phyloP scores from a whole-genome alignment of 2,888 invertebrate genomes.

The Hymenopus coronatus region DNA sequence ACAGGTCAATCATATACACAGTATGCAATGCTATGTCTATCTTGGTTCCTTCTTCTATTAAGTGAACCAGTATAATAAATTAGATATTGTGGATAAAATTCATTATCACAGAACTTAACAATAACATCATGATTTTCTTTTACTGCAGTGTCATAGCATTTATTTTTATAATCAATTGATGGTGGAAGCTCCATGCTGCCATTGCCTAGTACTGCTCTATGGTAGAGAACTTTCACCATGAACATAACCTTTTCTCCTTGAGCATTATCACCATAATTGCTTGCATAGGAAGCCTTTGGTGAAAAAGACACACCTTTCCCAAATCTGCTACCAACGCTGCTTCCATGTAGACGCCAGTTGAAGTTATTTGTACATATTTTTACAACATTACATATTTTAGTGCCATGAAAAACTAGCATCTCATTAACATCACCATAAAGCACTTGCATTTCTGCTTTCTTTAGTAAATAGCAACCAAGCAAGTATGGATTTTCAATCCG shows the following conservation, averaged over 20 bases:
- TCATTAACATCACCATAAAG: background rate
- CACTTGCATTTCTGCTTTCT: background rate
- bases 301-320: constrained; percentile 1
- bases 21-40: background rate
- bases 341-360: background rate
- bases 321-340: background rate
- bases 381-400: background rate
- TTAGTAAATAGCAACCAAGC: background rate
- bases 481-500: background rate
- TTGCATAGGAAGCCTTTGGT: background rate
- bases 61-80: constrained; percentile 36
- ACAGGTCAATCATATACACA: background rate
- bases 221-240: constrained; percentile 38
- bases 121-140: constrained; percentile 39
- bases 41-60: background rate
- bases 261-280: background rate
- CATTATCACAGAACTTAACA: constrained; percentile 42
- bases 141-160: constrained; percentile 38
- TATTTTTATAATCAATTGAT: background rate
- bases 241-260: constrained; percentile 38
- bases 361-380: constrained; percentile 1
- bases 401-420: background rate
- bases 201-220: constrained; percentile 35
- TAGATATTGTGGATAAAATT: constrained; percentile 41
- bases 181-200: constrained; percentile 38